Percentiles rank a stretch among this genome's conserved stretches.
Evolutionary conservation across 2,113 vertebrate genomes (phyloP).

Genomic region (Peromyscus leucopus): DNA sequence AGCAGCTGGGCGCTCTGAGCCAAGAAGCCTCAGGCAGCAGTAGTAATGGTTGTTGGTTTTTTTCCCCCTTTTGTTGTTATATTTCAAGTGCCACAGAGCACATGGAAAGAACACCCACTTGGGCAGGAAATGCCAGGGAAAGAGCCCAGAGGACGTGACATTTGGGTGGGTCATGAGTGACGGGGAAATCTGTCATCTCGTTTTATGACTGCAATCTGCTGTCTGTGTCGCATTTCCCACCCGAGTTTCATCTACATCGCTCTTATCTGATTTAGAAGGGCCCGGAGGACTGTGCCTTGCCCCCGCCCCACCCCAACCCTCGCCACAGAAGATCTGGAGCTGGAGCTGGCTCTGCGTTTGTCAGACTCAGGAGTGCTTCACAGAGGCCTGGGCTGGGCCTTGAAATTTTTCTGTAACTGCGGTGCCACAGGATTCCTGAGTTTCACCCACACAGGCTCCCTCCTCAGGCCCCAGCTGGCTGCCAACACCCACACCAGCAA

Average conservation of each 20-base stretch:
- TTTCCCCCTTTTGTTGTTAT: conserved; percentile 11
- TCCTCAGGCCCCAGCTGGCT: background rate
- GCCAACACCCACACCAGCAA: background rate
- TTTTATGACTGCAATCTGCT: conserved; percentile 60
- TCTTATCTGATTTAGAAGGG: conserved; percentile 43
- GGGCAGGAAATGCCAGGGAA: conserved; percentile 28
- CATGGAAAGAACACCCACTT: conserved; percentile 54
- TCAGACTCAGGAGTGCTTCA: background rate
- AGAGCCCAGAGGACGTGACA: conserved; percentile 45
- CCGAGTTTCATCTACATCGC: background rate
- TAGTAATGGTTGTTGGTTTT: background rate
- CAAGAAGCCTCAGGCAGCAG: background rate
- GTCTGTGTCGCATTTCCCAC: background rate
- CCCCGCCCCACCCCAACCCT: background rate
- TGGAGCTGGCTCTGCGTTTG: background rate
- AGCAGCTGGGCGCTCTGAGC: background rate
- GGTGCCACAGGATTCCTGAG: conserved; percentile 65
- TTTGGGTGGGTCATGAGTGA: conserved; percentile 45
- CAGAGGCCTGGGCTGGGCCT: conserved; percentile 2
- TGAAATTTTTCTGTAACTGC: conserved; percentile 46
- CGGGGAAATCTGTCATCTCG: conserved; percentile 58
- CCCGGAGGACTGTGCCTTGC: background rate
- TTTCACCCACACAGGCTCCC: conserved; percentile 57
- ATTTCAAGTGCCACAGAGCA: conserved; percentile 5
- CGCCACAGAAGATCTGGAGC: background rate